phyloP scores from a whole-genome alignment of 2,888 invertebrate genomes.

The Melanchra persicariae region DNA sequence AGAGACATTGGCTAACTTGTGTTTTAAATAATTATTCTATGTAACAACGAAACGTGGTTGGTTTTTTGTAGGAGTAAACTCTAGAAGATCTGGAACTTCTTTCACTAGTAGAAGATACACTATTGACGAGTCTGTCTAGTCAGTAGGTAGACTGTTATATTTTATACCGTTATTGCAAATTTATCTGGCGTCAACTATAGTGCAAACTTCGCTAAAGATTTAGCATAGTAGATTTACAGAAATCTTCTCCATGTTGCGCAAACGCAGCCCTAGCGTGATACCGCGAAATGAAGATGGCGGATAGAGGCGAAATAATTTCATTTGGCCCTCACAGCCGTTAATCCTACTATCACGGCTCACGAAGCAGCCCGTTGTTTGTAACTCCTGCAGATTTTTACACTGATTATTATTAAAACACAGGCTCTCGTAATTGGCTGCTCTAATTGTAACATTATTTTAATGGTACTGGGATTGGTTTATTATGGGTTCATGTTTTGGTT shows the following conservation, averaged over 20 bases:
- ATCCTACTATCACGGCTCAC: constrained; percentile 67
- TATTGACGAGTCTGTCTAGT: too few relatives aligned
- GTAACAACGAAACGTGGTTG: too few relatives aligned
- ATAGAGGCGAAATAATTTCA: constrained; percentile 82
- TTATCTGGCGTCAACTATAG: too few relatives aligned
- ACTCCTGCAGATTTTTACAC: constrained; percentile 64
- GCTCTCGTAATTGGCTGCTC: constrained; percentile 60
- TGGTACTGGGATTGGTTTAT: constrained; percentile 46
- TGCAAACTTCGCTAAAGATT: too few relatives aligned
- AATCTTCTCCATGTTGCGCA: neutral
- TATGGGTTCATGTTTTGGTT: constrained; percentile 27
- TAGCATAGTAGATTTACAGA: neutral
- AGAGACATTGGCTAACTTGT: too few relatives aligned
- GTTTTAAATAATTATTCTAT: too few relatives aligned
- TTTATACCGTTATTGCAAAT: too few relatives aligned
- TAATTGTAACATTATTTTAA: constrained; percentile 65
- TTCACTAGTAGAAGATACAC: too few relatives aligned
- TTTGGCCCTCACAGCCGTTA: constrained; percentile 75
- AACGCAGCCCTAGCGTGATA: constrained; percentile 69
- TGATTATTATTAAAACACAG: constrained; percentile 68
- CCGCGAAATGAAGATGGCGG: constrained; percentile 76
- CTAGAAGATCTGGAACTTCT: too few relatives aligned
- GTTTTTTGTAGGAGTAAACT: too few relatives aligned
- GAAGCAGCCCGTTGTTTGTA: constrained; percentile 66
- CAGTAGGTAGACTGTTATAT: too few relatives aligned